Percentiles rank a stretch among this genome's conserved stretches.
Conservation (phyloP, 92 coral and sea anemone species). For the Meandrina meandrites region DNA sequence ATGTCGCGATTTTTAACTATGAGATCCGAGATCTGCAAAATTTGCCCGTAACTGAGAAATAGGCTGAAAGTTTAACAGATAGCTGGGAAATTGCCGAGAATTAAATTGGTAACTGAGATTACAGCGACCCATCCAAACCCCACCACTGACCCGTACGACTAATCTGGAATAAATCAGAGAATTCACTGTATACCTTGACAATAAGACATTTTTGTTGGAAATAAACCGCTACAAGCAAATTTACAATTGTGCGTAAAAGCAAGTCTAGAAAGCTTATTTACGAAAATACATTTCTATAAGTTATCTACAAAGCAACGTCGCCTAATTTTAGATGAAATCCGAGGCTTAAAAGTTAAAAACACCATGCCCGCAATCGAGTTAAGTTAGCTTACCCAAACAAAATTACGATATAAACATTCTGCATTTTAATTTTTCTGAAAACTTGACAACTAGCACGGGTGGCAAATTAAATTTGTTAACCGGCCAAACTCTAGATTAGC, state of each 20-base stretch:
- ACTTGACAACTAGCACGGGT: not conserved
- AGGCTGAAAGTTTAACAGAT: no score
- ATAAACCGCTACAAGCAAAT: not conserved
- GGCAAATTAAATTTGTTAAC: not conserved
- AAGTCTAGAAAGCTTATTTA: conserved; percentile 13
- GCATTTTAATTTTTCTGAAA: not conserved
- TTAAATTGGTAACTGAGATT: no score
- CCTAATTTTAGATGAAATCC: not conserved
- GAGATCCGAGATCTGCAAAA: no score
- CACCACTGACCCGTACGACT: not conserved
- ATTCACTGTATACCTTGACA: not conserved
- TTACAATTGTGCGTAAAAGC: conserved; percentile 5
- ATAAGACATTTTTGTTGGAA: not conserved
- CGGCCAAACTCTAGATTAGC: not conserved
- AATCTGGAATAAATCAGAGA: not conserved
- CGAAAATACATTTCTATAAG: conserved; percentile 10
- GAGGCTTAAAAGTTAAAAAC: not conserved
- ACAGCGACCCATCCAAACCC: not conserved
- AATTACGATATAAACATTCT: not conserved
- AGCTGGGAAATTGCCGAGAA: no score
- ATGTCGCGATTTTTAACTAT: no score
- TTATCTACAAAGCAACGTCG: conserved; percentile 6
- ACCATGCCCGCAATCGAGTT: not conserved
- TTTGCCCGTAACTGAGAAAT: no score
- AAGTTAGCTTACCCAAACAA: not conserved